A percentile compares a stretch with the other conserved stretches of the same genome.
phyloP scores from a whole-genome alignment of 2,797 vertebrate genomes.

The Rhinophrynus dorsalis region DNA sequence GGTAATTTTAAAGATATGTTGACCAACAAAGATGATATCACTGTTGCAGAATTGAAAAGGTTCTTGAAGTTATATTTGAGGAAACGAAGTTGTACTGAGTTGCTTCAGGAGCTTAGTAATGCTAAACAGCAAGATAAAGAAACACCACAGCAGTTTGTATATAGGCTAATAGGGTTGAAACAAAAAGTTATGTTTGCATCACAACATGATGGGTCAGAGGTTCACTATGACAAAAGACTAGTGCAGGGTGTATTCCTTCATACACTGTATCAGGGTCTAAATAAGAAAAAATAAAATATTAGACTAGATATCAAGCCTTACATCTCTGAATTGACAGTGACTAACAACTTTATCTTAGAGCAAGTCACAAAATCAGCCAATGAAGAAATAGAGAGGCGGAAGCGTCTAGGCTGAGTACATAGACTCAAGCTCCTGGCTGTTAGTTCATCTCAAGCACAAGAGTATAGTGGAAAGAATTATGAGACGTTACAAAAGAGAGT shows the following conservation, averaged over 20 bases:
- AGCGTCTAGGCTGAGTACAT: not conserved
- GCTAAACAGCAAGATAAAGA: not conserved
- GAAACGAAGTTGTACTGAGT: not conserved
- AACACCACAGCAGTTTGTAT: not conserved
- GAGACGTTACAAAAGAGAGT: no score
- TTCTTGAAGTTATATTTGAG: not conserved
- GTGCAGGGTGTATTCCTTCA: not conserved
- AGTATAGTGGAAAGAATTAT: no score
- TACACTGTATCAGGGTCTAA: not conserved
- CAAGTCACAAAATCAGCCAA: not conserved
- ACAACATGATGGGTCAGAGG: not conserved
- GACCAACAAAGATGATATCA: not conserved
- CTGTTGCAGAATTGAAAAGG: not conserved
- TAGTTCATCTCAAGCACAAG: not conserved
- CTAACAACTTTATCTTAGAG: not conserved
- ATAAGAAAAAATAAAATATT: not conserved
- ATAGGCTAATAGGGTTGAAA: not conserved
- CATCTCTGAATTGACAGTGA: not conserved
- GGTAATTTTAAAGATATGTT: not conserved
- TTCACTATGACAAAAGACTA: no score
- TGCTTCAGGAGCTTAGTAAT: not conserved
- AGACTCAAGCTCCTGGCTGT: not conserved
- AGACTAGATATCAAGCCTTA: not conserved
- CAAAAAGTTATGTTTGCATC: not conserved
- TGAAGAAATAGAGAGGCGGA: not conserved